Conservation (phyloP, 2,797 vertebrate species). For the Protonibea diacanthus region DNA sequence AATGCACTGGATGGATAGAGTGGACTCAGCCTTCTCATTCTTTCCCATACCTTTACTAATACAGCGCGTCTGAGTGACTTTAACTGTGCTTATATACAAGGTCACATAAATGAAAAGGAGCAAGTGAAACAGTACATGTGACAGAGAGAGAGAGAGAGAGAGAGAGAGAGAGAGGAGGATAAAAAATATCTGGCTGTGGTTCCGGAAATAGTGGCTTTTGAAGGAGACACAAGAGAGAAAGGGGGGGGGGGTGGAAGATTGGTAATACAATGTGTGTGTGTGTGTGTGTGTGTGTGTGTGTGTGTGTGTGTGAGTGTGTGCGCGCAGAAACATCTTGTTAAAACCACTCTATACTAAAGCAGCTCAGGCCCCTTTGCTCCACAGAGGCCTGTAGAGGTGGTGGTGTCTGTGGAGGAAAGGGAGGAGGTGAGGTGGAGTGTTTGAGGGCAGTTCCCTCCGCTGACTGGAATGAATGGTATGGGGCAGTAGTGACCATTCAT, state of each 20-base stretch:
- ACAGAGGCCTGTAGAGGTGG: slow-evolving; percentile 66
- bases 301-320: slow-evolving; percentile 19
- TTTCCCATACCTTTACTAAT: slow-evolving; percentile 28
- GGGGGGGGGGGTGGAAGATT: not conserved
- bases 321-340: slow-evolving; percentile 37
- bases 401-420: slow-evolving; percentile 52
- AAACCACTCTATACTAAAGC: slow-evolving; percentile 44
- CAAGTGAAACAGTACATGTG: slow-evolving; percentile 21
- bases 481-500: slow-evolving; percentile 84
- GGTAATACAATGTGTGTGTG: slow-evolving; percentile 13
- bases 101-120: slow-evolving; percentile 42
- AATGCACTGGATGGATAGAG: slow-evolving; percentile 50
- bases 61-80: slow-evolving; percentile 20
- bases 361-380: slow-evolving; percentile 57
- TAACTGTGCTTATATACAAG: slow-evolving; percentile 15
- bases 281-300: not conserved
- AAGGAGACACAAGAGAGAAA: slow-evolving; percentile 29
- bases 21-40: slow-evolving; percentile 24
- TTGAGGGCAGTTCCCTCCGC: slow-evolving; percentile 68
- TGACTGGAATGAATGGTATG: slow-evolving; percentile 88
- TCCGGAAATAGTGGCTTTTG: slow-evolving; percentile 64
- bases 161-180: not conserved
- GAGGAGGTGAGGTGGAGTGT: slow-evolving; percentile 53
- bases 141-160: slow-evolving; percentile 1
- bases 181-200: slow-evolving; percentile 29